Percentiles rank a stretch among this genome's conserved stretches.
Conservation (phyloP, 2,888 invertebrate species). For the Sphinx pinastri region DNA sequence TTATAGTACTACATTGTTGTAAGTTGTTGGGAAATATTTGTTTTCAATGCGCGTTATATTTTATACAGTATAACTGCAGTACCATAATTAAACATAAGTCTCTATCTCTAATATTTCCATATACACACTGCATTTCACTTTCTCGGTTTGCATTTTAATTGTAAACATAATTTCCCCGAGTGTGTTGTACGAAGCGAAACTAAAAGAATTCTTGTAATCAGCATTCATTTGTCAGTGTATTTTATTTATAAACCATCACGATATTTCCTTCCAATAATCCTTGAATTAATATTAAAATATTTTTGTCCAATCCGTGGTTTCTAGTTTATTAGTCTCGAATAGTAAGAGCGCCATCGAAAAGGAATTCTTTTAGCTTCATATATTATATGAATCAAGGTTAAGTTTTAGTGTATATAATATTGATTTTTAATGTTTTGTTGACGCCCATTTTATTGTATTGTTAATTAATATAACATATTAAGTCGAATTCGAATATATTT, state of each 20-base stretch:
- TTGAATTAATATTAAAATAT: background rate
- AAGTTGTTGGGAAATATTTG: background rate
- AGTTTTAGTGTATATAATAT: slow-evolving; percentile 72
- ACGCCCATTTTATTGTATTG: slow-evolving; percentile 64
- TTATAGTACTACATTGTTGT: no score
- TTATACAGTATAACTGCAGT: background rate
- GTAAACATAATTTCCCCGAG: slow-evolving; percentile 32
- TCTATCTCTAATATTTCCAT: slow-evolving; percentile 48
- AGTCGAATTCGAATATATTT: slow-evolving; percentile 64
- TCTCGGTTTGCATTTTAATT: slow-evolving; percentile 52
- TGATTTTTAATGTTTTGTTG: slow-evolving; percentile 68
- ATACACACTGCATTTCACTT: slow-evolving; percentile 56
- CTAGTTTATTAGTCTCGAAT: slow-evolving; percentile 7
- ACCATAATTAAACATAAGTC: background rate
- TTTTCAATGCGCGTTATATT: background rate
- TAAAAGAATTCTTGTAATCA: slow-evolving; percentile 14
- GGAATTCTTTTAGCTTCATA: slow-evolving; percentile 22
- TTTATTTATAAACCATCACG: background rate
- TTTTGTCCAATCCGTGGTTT: background rate
- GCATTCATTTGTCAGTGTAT: background rate
- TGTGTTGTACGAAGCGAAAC: slow-evolving; percentile 19
- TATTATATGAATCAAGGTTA: slow-evolving; percentile 30
- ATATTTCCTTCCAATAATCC: background rate
- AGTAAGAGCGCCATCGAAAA: background rate
- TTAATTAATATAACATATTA: slow-evolving; percentile 63